phyloP scores from a whole-genome alignment of 1,140 invertebrate genomes.

The Polypedilum pembai region DNA sequence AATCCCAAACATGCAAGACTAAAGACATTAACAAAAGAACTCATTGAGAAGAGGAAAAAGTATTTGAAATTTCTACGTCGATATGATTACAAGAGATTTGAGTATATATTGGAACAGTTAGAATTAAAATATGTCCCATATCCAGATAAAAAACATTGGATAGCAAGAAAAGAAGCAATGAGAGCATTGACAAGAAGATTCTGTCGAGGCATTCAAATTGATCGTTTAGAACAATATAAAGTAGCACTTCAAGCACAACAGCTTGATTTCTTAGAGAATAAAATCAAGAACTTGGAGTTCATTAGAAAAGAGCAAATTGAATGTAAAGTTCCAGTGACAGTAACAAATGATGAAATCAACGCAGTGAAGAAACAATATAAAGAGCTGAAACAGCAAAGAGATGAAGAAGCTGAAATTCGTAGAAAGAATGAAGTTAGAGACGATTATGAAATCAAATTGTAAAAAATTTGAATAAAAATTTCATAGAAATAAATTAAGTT shows the following conservation, averaged over 20 bases:
- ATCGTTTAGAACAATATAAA: slow-evolving; percentile 57
- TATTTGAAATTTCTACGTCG: slow-evolving; percentile 57
- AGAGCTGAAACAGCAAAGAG: slow-evolving; percentile 38
- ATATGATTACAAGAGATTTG: slow-evolving; percentile 74
- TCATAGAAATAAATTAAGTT: not conserved
- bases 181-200: slow-evolving; percentile 56
- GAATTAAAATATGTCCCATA: slow-evolving; percentile 65
- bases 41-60: slow-evolving; percentile 69
- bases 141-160: slow-evolving; percentile 48
- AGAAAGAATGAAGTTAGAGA: slow-evolving; percentile 2
- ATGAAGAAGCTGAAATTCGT: slow-evolving; percentile 30
- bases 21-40: slow-evolving; percentile 55
- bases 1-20: slow-evolving; percentile 47
- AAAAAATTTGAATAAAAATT: not conserved
- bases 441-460: slow-evolving; percentile 9
- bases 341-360: slow-evolving; percentile 57
- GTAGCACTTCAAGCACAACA: slow-evolving; percentile 56
- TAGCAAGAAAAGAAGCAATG: slow-evolving; percentile 59
- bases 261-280: slow-evolving; percentile 55
- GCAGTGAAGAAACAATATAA: slow-evolving; percentile 49
- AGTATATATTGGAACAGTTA: slow-evolving; percentile 76
- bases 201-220: slow-evolving; percentile 56
- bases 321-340: slow-evolving; percentile 54
- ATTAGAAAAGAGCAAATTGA: slow-evolving; percentile 63
- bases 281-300: slow-evolving; percentile 54